Evolutionary conservation across 2,797 vertebrate genomes (phyloP), one percentile per base, ranked within the genome.

Genomic region (Danio aesculapii): DNA sequence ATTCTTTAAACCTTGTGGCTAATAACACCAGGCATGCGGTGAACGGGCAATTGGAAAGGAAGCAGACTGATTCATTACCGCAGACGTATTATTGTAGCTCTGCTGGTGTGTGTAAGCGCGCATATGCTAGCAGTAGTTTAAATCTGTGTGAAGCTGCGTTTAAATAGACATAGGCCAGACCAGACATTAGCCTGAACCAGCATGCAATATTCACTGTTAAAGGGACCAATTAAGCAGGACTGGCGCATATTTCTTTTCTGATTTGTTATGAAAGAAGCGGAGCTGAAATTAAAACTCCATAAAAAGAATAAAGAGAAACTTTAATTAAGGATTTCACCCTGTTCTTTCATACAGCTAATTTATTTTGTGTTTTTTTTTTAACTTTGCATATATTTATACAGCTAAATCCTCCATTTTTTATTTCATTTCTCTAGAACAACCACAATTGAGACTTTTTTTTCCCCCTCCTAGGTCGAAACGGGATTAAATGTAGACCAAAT

Each of bases 221-320:
- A 59, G 21, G 46, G 64, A 69, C 64, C 64, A 77, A 17, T 67
- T 67, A 58, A 49, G 21, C 62, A 66, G 17, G 12, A 30, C 61
- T 75, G 61, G n/a, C 59, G 12, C 17, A 53, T 30, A 62, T 64
- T 75, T 53, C 30, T 8, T 75, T 75, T 76, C 1, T 66, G 30
- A 75, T 52, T 43, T 75, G 59, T 75, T 41, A 43, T 41, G 73
- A 62, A 63, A 71, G 67, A 16, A 75, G 46, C 59, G 55, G 21
- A 76, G 62, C 62, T 77, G 14, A 76, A 75, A 52, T 19, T 43
- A 52, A 63, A 74, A 39, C 44, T 30, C 19, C 21, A 19, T 46
- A 30, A 13, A 58, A 50, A 62, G 9, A 49, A 39, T 66, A 63
- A 66, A 76, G 13, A 44, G 1, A 44, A 43, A 52, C 46, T 17